A percentile compares a stretch with the other conserved stretches of the same genome.
Evolutionary conservation across 1,140 invertebrate species (phyloP).

Genomic region (Neocloeon triangulifer): DNA sequence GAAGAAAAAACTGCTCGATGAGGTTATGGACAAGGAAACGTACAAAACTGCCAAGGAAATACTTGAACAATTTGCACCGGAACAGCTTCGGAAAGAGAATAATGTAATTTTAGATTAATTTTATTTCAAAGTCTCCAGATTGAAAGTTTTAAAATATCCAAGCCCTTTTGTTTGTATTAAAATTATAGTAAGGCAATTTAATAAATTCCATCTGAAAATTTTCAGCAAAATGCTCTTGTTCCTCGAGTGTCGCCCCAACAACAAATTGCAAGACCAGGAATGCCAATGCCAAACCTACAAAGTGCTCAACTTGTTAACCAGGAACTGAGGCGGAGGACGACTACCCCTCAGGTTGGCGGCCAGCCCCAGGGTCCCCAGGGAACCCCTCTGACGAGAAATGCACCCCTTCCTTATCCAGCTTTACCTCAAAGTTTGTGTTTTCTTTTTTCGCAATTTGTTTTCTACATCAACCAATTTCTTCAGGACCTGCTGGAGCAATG

Average conservation of each 20-base stretch:
- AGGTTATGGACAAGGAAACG: conserved; percentile 93
- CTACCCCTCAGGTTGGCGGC: conserved; percentile 9
- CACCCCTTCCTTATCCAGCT: conserved; percentile 12
- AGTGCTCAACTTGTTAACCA: too few relatives aligned
- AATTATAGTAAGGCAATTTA: too few relatives aligned
- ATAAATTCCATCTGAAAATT: too few relatives aligned
- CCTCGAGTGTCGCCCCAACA: conserved; percentile 12
- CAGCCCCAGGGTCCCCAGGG: conserved; percentile 9
- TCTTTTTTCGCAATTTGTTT: conserved; percentile 1
- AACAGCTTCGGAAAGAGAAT: conserved; percentile 23
- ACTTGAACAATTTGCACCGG: conserved; percentile 64
- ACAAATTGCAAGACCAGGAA: conserved; percentile 9
- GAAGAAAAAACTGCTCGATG: conserved; percentile 76
- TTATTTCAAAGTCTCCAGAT: too few relatives aligned
- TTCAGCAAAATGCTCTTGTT: too few relatives aligned
- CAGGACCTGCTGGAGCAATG: neutral
- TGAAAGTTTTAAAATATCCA: too few relatives aligned
- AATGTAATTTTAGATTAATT: too few relatives aligned
- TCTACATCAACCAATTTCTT: neutral
- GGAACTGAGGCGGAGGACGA: too few relatives aligned
- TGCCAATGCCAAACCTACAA: conserved; percentile 8
- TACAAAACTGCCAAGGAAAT: conserved; percentile 92
- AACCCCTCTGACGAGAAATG: conserved; percentile 11
- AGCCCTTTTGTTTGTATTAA: too few relatives aligned
- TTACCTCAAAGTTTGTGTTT: conserved; percentile 14